These are phyloP conservation scores for Crotalus helleri DNA, from an alignment of 2,113 vertebrate genomes.

Conservation along the genomic window DNA sequence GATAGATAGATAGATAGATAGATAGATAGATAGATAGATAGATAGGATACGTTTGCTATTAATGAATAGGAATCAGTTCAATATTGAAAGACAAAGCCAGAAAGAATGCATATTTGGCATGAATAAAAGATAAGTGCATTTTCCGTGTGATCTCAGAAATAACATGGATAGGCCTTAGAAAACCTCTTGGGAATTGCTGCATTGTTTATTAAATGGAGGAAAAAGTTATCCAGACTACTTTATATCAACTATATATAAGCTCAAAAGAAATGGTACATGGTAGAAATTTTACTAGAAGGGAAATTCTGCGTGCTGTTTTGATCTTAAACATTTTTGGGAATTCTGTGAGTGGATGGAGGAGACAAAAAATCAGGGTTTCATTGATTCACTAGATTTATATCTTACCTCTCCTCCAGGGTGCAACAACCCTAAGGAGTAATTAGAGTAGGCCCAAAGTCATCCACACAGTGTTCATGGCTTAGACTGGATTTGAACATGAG, in stretches of 20 bases:
- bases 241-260: constrained; percentile 33
- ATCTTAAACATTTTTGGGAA: background rate
- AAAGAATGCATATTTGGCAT: constrained; percentile 8
- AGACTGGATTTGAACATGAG: background rate
- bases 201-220: constrained; percentile 33
- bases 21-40: background rate
- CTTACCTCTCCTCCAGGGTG: background rate
- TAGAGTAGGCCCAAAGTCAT: background rate
- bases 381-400: background rate
- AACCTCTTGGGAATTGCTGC: constrained; percentile 5
- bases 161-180: background rate
- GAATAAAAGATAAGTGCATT: constrained; percentile 13
- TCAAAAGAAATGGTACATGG: constrained; percentile 33
- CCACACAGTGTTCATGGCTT: background rate
- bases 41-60: constrained; percentile 30
- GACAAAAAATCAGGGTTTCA: background rate
- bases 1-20: constrained; percentile 42
- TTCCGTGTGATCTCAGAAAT: background rate
- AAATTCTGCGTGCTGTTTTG: constrained; percentile 16
- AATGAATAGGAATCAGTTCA: constrained; percentile 34
- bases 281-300: constrained; percentile 41
- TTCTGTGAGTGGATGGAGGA: background rate
- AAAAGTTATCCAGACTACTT: background rate
- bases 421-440: background rate
- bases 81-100: constrained; percentile 17